Evolutionary conservation across 2,113 vertebrate genomes (phyloP), one percentile per base, ranked within the genome.

Genomic region (Eulemur macaco): DNA sequence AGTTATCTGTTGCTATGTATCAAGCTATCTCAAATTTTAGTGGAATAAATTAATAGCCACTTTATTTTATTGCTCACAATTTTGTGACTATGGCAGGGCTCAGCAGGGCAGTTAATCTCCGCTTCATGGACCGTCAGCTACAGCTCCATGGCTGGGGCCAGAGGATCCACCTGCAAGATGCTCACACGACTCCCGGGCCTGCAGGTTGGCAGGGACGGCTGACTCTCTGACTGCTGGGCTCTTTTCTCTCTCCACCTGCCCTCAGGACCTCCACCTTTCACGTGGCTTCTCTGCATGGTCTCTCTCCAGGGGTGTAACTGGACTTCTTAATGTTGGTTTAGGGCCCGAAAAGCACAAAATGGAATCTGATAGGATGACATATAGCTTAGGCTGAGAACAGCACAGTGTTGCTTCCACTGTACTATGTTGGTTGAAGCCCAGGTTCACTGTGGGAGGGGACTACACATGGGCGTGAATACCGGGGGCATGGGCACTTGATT

Each of bases 1-100:
- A 42, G 23, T 96, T 93, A n/a, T 68, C 50, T 88, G 63, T n/a
- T 91, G n/a, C 69, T 56, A 5, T 91, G 6, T 88, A 95, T 85
- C 20, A 42, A 76, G 45, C 18, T 84, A 50, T 58, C 81, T 5
- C 10, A 76, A 88, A 73, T 20, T 1, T 63, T 90, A 66, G 29
- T 56, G 31, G 13, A 73, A 60, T 74, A 87, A 95, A 82, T 60
- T 45, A 90, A 42, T 4, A 94, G 54, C 45, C 42, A 69, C 8
- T 84, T 45, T 42, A 54, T 54, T 92, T 89, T 56, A 92, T 73
- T 34, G 54, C 50, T 86, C 13, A 83, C 39, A 25, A 7, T 66
- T 89, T 90, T 77, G 77, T 86, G 23, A 58, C 73, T 83, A 47
- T 37, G 45, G 37, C 14, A 71, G 50, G 29, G 17, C 6, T 89